Base-by-base conservation (phyloP, 2,888 invertebrate genomes). In the Leptopilina drosophilae region DNA sequence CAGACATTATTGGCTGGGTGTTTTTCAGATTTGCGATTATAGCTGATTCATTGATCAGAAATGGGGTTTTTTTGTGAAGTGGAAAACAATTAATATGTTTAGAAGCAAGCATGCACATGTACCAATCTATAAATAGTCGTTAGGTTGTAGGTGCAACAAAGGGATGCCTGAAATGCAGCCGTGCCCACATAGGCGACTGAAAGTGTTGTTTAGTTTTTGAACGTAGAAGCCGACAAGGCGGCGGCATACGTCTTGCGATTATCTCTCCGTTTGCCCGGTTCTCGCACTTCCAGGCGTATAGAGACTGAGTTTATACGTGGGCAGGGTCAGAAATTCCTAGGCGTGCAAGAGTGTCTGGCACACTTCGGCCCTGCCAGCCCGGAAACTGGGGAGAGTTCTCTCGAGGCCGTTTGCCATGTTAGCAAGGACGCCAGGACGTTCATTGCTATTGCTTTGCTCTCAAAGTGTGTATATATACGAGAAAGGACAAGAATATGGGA, bases 281-380 rank as follows among this genome's bases (percentile, higher is more conserved):
- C 76, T 65, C 40, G 66, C 78, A 64, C 64, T 64, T 79, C 77
- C 76, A 77, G 76, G 76, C 65, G 66, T 78, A 76, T 80, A 81
- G 0, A 20, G 81, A 86, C 85, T 81, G 85, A 87, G 80, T 84
- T 15, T 84, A 85, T 86, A 85, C 87, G 89, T 87, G 87, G 89
- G 89, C 87, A 88, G 88, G 88, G 87, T 89, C 86, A 88, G 87
- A 87, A 89, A 90, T 90, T 89, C 88, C 86, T 88, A 86, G 88
- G 87, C 84, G 87, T 84, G 85, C 85, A 86, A 83, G 85, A 86
- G 88, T 85, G 86, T 87, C 86, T 87, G 85, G 85, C 85, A 87
- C 86, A 87, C 84, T 86, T 87, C 84, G 89, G 11, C 83, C 84
- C 82, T 82, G 84, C 81, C 85, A 82, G 86, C 85, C 87, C 86